phyloP scores from a whole-genome alignment of 2,113 vertebrate species.

The Urocolius indicus region DNA sequence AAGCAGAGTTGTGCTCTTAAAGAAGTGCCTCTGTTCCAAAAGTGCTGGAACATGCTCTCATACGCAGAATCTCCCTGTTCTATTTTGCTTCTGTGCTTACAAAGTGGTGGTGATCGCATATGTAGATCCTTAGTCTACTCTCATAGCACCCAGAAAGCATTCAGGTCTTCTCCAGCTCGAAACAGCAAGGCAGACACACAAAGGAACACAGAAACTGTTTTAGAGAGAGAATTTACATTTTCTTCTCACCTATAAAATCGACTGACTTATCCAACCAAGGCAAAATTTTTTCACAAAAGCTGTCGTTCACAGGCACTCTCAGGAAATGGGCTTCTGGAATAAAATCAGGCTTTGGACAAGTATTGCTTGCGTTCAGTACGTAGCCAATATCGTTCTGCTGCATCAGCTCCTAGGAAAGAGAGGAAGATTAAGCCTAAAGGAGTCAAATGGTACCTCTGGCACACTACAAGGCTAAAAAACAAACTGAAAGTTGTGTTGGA shows the following conservation, averaged over 20 bases:
- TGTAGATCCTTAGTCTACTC: neutral
- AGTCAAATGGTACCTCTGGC: neutral
- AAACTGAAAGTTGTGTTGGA: neutral
- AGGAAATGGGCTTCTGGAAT: slow-evolving; percentile 94
- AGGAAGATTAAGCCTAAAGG: neutral
- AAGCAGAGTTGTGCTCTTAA: neutral
- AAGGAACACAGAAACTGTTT: neutral
- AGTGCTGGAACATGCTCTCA: neutral
- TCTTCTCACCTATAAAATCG: slow-evolving; percentile 92
- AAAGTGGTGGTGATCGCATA: neutral
- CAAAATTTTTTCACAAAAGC: slow-evolving; percentile 97
- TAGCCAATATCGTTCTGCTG: slow-evolving; percentile 93
- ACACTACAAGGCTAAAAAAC: neutral
- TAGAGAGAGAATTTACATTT: neutral
- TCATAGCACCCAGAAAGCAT: neutral
- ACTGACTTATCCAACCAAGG: slow-evolving; percentile 95
- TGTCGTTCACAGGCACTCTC: slow-evolving; percentile 94
- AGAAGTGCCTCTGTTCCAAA: neutral
- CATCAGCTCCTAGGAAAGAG: slow-evolving; percentile 89
- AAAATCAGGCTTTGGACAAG: slow-evolving; percentile 96
- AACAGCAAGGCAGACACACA: neutral
- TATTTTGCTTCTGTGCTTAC: neutral
- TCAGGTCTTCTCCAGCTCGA: neutral
- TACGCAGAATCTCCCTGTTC: neutral
- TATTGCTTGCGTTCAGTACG: slow-evolving; percentile 94